Evolutionary conservation across 2,113 vertebrate species (phyloP), one percentile per base, ranked within the genome.

Genomic region (Vanacampus margaritifer): DNA sequence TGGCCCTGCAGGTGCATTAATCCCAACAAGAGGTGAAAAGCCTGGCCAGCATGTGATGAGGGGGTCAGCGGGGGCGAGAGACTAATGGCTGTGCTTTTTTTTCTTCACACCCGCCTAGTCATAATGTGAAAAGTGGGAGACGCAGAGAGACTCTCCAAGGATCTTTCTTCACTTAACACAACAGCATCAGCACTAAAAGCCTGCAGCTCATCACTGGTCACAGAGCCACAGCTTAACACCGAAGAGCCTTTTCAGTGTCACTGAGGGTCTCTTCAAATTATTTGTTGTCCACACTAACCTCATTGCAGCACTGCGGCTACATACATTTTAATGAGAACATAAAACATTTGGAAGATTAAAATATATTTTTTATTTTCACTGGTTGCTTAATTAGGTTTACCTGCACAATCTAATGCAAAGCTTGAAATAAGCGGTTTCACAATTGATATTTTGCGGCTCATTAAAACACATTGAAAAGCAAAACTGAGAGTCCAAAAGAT

Each of bases 101-200:
- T 74, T 86, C 87, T 79, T 91, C 87, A 90, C 92, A 85, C 90
- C 89, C 91, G 90, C 90, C 86, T 89, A 87, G 88, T 90, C 91
- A 93, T 92, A 90, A 91, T 92, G 88, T 92, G 92, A 93, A 93
- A 92, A 92, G 89, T 92, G 88, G 92, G 92, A 92, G 89, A 91
- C 86, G 91, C 91, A 85, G 87, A 86, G 91, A 86, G 88, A 69
- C 87, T 93, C 89, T 88, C 87, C 76, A 84, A 90, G 91, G 91
- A 89, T 77, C 87, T 87, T 71, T 82, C 75, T 79, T 62, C 19
- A 39, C 58, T 61, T 66, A 67, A 54, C 78, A 76, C 75, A 82
- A 50, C 65, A 77, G 68, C 78, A 41, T 67, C 72, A 70, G 70
- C 73, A 83, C 75, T 84, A 85, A 85, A 86, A 86, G 82, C 83